Conservation (phyloP, 2,113 vertebrate species). For the Eonycteris spelaea region DNA sequence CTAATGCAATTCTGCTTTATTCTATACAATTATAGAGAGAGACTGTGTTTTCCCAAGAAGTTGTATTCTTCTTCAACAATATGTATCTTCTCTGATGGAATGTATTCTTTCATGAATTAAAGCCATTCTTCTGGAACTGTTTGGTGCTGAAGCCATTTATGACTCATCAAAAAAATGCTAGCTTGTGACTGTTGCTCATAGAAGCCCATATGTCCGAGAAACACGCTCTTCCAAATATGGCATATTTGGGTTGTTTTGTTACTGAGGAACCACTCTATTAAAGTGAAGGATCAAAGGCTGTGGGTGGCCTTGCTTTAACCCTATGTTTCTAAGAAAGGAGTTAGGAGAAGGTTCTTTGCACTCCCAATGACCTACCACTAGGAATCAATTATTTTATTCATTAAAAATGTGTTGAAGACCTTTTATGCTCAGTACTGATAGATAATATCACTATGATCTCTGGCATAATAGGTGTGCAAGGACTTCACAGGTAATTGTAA, state of each 20-base stretch:
- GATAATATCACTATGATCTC: neutral
- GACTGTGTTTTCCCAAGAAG: neutral
- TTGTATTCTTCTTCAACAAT: constrained; percentile 19
- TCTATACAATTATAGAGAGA: constrained; percentile 11
- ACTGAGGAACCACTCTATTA: neutral
- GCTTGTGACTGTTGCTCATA: constrained; percentile 59
- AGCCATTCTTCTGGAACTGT: constrained; percentile 28
- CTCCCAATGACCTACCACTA: neutral
- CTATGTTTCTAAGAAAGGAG: neutral
- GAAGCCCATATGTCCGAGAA: constrained; percentile 49
- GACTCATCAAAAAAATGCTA: constrained; percentile 60
- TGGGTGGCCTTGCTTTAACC: neutral
- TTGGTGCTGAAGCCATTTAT: constrained; percentile 40
- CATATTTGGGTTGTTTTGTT: neutral
- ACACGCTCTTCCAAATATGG: constrained; percentile 11
- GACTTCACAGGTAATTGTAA: neutral
- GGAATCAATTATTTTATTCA: neutral
- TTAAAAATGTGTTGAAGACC: neutral
- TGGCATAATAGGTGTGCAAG: neutral
- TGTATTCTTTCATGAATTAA: constrained; percentile 49
- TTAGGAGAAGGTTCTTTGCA: neutral
- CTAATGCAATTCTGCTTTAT: constrained; percentile 23
- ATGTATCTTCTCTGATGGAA: constrained; percentile 27
- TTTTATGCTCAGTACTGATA: neutral
- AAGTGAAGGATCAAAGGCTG: constrained; percentile 21